Percentiles rank a stretch among this genome's conserved stretches.
Conservation (phyloP, 53 echinoderm and acorn worm species). For the Echinometra lucunter region DNA sequence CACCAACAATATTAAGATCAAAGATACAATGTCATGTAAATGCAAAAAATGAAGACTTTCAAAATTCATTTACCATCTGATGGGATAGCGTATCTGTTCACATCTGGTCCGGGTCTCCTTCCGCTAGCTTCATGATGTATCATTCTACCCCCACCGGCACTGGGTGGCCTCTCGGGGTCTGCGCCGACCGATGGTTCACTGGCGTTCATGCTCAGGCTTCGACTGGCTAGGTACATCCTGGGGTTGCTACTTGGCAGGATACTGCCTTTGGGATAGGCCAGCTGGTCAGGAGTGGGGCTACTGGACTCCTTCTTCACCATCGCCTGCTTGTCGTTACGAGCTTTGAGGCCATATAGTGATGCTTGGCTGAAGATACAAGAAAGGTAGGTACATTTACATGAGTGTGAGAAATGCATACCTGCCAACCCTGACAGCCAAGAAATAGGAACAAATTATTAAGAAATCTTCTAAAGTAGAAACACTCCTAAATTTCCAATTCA, state of each 20-base stretch:
- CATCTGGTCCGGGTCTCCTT: not conserved
- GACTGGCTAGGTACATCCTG: constrained; percentile 51
- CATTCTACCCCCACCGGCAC: not conserved
- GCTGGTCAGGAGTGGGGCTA: not conserved
- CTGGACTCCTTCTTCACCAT: not conserved
- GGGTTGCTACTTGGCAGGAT: constrained; percentile 10
- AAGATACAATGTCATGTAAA: not conserved
- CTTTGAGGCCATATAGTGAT: constrained; percentile 30
- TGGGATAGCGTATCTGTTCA: constrained; percentile 9
- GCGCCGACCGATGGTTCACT: not conserved
- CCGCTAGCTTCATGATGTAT: not conserved
- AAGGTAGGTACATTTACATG: not conserved
- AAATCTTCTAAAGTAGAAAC: no score
- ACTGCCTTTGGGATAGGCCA: not conserved
- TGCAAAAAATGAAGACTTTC: not conserved
- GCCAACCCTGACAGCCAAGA: no score
- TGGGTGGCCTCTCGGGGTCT: not conserved
- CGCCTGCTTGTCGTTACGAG: not conserved
- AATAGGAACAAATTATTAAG: no score
- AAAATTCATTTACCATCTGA: not conserved
- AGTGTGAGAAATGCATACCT: not conserved
- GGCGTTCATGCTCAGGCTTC: constrained; percentile 47
- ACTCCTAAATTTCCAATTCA: no score
- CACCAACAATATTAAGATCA: no score
- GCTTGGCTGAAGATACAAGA: constrained; percentile 51